phyloP scores from a whole-genome alignment of 1,140 invertebrate species.

The Platorchestia sp. region DNA sequence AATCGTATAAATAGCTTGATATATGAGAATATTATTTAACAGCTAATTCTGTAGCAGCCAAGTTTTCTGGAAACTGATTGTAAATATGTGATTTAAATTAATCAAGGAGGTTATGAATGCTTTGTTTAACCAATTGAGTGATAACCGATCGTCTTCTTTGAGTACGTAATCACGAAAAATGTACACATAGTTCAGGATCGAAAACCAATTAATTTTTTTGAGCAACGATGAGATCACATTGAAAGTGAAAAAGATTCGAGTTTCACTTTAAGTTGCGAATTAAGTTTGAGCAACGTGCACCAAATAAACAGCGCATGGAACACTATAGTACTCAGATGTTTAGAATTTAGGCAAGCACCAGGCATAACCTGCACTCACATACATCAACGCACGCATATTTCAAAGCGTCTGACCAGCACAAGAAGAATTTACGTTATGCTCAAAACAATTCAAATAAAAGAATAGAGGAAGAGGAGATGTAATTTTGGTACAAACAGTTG shows the following conservation, averaged over 20 bases:
- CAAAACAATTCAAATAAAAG: background rate
- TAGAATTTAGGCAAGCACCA: no score
- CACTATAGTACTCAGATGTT: no score
- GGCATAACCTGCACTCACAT: background rate
- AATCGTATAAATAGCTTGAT: background rate
- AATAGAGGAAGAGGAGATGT: no score
- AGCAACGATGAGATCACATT: background rate
- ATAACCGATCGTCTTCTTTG: background rate
- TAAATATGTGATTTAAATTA: background rate
- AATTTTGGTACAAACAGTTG: no score
- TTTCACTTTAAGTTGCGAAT: background rate
- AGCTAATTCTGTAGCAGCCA: background rate
- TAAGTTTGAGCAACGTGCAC: no score
- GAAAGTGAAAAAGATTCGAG: background rate
- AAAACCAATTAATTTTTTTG: background rate
- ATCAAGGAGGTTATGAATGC: background rate
- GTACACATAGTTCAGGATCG: background rate
- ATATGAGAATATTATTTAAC: background rate
- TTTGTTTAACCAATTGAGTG: slow-evolving; percentile 14
- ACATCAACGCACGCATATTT: background rate
- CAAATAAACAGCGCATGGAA: background rate
- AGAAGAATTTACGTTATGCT: background rate
- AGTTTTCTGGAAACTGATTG: background rate
- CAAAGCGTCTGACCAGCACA: background rate
- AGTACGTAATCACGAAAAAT: background rate